Percentiles rank a stretch among this genome's conserved stretches.
Evolutionary conservation across 2,888 invertebrate genomes (phyloP).

Genomic region (Marronus borbonicus): DNA sequence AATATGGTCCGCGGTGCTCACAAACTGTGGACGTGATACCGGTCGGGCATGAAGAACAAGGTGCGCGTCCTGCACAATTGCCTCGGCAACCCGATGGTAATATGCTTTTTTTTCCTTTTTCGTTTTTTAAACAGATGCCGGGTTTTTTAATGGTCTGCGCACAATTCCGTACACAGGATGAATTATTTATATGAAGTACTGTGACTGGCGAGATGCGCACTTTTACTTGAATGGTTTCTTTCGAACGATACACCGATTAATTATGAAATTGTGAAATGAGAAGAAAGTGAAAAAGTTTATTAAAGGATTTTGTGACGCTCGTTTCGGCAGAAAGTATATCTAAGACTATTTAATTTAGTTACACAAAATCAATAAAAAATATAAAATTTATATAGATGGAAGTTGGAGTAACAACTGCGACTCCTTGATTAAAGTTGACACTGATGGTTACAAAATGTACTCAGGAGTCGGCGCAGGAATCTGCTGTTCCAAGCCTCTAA

Average conservation of each 20-base stretch:
- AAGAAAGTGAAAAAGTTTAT: background rate
- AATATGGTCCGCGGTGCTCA: conserved; percentile 29
- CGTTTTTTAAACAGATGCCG: conserved; percentile 15
- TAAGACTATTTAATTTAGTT: too few species aligned
- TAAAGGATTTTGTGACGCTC: too few species aligned
- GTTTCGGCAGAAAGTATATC: too few species aligned
- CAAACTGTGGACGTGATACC: conserved; percentile 23
- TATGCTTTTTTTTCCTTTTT: conserved; percentile 12
- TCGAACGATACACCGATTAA: conserved; percentile 8
- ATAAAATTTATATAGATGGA: too few species aligned
- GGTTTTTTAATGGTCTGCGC: conserved; percentile 29
- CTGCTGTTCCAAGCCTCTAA: too few species aligned
- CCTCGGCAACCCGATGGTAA: background rate
- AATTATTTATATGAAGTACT: conserved; percentile 32
- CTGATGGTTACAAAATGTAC: too few species aligned
- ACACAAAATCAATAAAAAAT: too few species aligned
- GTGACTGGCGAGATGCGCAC: background rate
- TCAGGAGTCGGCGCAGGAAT: too few species aligned
- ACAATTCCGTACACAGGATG: conserved; percentile 25
- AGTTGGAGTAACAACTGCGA: too few species aligned
- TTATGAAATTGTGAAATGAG: conserved; percentile 4
- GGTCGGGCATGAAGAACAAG: conserved; percentile 38
- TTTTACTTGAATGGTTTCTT: background rate
- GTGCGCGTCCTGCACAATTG: conserved; percentile 34
- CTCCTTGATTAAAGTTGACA: too few species aligned